Percentiles rank a stretch among this genome's conserved stretches.
phyloP scores from a whole-genome alignment of 2,113 vertebrate genomes.

The Hippolais icterina region DNA sequence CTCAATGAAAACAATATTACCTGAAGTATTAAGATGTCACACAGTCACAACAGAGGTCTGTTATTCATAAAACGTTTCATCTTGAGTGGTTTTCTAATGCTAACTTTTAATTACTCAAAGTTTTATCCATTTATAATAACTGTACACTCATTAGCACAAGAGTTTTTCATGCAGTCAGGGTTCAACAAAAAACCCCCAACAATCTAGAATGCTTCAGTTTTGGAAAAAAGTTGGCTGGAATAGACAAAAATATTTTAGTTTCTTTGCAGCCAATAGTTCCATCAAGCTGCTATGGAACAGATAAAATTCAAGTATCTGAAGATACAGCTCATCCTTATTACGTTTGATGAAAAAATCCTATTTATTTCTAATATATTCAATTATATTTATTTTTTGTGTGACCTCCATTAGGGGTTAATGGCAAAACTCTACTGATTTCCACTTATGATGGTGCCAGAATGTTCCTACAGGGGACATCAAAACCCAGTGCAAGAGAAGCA shows the following conservation, averaged over 20 bases:
- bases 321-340: neutral
- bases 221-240: neutral
- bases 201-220: neutral
- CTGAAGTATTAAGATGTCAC: neutral
- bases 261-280: neutral
- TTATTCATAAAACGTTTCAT: neutral
- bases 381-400: neutral
- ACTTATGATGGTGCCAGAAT: neutral
- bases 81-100: neutral
- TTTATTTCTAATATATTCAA: neutral
- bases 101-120: neutral
- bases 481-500: neutral
- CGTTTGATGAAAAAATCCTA: neutral
- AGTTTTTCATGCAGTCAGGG: neutral
- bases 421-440: neutral
- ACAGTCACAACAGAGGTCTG: neutral
- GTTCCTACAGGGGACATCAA: neutral
- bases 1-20: slow-evolving; percentile 35
- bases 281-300: neutral
- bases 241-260: neutral
- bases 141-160: neutral
- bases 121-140: neutral
- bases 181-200: neutral
- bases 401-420: neutral
- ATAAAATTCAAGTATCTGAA: neutral